Evolutionary conservation across 2,888 invertebrate species (phyloP), one percentile per base, ranked within the genome.

Genomic region (Peribatodes rhomboidaria): DNA sequence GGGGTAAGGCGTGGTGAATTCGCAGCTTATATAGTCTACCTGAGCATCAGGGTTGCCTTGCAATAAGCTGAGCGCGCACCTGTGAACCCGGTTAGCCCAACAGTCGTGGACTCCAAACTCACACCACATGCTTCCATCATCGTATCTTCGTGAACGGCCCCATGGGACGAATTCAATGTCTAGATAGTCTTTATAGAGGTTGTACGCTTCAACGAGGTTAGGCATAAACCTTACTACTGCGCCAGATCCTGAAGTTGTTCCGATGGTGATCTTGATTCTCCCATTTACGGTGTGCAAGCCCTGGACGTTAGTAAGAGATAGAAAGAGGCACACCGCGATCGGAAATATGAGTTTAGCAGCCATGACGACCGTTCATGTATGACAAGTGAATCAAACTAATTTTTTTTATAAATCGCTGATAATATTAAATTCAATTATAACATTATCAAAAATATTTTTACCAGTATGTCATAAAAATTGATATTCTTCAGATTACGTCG

Each of bases 161-260:
- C 93, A 94, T 0, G 91, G 88, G 0, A 93, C 79, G 52, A 89
- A 92, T 67, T 92, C 86, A 0, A 93, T 59, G 8, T 91, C 86
- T 61, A 93, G 65, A 47, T 78, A 88, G 0, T 88, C 69, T 11
- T 79, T 78, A 69, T 88, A 91, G 20, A 82, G 73, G 13, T 72
- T 72, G 47, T 87, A 89, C 0, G 87, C 80, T 37, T 82, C 80
- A 0, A 65, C 72, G 9, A 93, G 72, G 22, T 87, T 82, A 18
- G 63, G 55, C n/a, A 92, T 81, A 49, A 90, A 92, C 3, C 52
- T 74, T 1, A 84, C 80, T 0, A 91, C 88, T 55, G 90, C 87
- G 1, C 75, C 13, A 60, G 92, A 92, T n/a, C 83, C 89, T 6
- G 93, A 71, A 13, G 89, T 83, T 2, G 88, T 88, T 1, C 84